Base-by-base conservation (phyloP, 2,888 invertebrate genomes). In the Sphaeridia pumilis region DNA sequence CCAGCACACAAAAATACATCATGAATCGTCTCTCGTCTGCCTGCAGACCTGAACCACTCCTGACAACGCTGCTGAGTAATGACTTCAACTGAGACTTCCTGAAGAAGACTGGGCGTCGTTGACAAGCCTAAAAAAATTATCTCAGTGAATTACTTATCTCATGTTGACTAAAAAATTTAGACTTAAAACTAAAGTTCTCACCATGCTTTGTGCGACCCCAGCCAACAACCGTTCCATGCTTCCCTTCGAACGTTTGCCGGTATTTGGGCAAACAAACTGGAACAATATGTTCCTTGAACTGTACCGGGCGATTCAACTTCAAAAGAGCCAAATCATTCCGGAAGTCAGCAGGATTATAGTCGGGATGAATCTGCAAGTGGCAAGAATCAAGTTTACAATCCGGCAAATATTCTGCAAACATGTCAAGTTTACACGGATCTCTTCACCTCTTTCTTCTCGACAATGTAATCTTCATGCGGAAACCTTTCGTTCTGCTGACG, bases 1-100 rank as follows among this genome's bases (percentile, higher is more conserved):
- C 92, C 92, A 1, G 92, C 92, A 68, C 92, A 92, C 0, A 92
- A 73, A 69, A 90, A 90, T 1, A 92, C 90, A 65, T 90, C 88
- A 65, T 90, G 89, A 57, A 92, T 92, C n/a, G 84, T 85, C 70
- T 93, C 92, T 48, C 88, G 72, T 31, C 92, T 72, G 0, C 90
- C 92, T 0, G 90, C 90, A 1, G 88, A 85, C 46, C 88, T 74
- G 72, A 90, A 92, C 92, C 92, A 92, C 46, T 86, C 77, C 72
- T 92, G 92, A 67, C 92, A 92, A 55, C 88, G 78, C 66, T 88
- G 87, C 67, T 90, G 89, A 0, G 88, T 84, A 43, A 92, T 83
- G 17, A 92, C 76, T 70, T 77, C 70, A 10, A 75, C 74, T 52
- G 73, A 72, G 1, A 74, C 75, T 65, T 74, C 74, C 65, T 75